Conservation (phyloP, 2,888 invertebrate species). For the Zaprionus obscuricornis region DNA sequence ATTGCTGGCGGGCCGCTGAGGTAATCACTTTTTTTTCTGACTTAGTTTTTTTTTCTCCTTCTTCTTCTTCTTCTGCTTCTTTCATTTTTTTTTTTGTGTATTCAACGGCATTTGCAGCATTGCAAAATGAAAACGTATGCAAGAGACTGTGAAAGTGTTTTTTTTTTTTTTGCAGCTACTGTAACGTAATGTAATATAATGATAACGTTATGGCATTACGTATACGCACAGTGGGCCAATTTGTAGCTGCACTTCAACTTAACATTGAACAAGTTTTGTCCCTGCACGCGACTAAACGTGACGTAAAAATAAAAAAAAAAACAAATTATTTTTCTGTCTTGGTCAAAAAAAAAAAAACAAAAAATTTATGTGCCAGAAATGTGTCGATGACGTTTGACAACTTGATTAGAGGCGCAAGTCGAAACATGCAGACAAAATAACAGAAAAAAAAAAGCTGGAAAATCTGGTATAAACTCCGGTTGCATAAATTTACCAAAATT, state of each 20-base stretch:
- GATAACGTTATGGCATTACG: slow-evolving; percentile 44
- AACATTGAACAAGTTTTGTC: slow-evolving; percentile 65
- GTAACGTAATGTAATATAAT: slow-evolving; percentile 39
- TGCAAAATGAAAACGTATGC: slow-evolving; percentile 47
- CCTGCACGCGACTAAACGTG: slow-evolving; percentile 48
- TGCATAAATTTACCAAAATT: slow-evolving; percentile 74
- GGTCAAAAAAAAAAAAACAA: no score
- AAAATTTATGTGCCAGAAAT: slow-evolving; percentile 56
- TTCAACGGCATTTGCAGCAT: slow-evolving; percentile 27
- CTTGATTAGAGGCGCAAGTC: slow-evolving; percentile 58
- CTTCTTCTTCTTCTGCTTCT: no score
- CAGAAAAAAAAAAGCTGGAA: slow-evolving; percentile 24
- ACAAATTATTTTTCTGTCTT: slow-evolving; percentile 18
- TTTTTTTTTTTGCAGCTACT: slow-evolving; percentile 5
- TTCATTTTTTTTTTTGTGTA: slow-evolving; percentile 7
- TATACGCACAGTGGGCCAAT: slow-evolving; percentile 64
- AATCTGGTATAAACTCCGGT: slow-evolving; percentile 49
- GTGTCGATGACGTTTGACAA: slow-evolving; percentile 61
- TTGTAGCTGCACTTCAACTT: slow-evolving; percentile 64
- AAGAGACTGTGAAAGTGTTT: slow-evolving; percentile 56
- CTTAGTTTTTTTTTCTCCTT: slow-evolving; percentile 1
- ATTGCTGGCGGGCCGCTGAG: slow-evolving; percentile 62
- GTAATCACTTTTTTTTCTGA: slow-evolving; percentile 50
- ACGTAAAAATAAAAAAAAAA: no score
- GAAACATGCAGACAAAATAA: not conserved